Base-by-base conservation (phyloP, 2,113 vertebrate genomes). In the Eleginops maclovinus region DNA sequence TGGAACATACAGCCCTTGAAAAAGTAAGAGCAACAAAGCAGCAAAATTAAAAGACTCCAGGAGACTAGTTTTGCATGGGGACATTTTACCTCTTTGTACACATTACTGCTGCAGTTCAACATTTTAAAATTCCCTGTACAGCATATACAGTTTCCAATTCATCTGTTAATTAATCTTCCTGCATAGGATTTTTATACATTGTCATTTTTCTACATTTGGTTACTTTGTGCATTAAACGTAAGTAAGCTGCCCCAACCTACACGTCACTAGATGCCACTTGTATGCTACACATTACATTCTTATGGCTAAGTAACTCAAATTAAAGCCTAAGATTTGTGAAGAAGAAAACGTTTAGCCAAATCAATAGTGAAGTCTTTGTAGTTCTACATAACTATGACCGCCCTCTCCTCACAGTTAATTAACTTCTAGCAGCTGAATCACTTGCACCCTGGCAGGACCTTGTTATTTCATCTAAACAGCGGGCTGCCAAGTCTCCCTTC, bases 51-150 rank as follows among this genome's bases (percentile, higher is more conserved):
- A 96, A 81, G 95, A 96, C 95, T 96, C 95, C 87, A 92, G 86
- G 96, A 96, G 96, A 95, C 95, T 65, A 86, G 84, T 95, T 96
- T 96, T 96, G 96, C 93, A 96, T 61, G 94, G 96, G 90, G 77
- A 84, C 58, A 77, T 93, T 96, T 96, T 93, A 95, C 95, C 96
- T 94, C 53, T 96, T 89, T 97, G 95, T 97, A 97, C 96, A 97
- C 91, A 91, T 95, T 95, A 93, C 95, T 95, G 95, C 95, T 96
- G 96, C 96, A 96, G 95, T 93, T 96, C 94, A 93, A 93, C 93
- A 54, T 95, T 93, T 95, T 94, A 96, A 97, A 97, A 96, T 86
- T 96, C 94, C 94, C 95, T 97, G 96, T 97, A 99, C 97, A 99
- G 95, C 94, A 97, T 98, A 96, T 96, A 98, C 97, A 98, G 93